Evolutionary conservation across 2,113 vertebrate species (phyloP), one percentile per base, ranked within the genome.

Genomic region (Lutjanus erythropterus): DNA sequence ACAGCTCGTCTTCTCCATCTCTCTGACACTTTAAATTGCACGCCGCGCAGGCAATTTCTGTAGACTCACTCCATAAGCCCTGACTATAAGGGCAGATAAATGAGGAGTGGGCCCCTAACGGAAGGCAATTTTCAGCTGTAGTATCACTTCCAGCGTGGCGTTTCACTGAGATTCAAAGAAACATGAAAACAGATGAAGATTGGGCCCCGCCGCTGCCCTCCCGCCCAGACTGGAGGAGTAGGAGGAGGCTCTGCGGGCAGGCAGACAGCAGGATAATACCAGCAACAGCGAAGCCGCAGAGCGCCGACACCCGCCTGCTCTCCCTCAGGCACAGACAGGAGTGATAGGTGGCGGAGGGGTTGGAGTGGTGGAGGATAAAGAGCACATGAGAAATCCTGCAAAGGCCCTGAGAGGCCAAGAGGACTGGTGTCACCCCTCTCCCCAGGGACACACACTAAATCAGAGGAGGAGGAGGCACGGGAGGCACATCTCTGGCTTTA

Each of bases 401-500:
- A 83, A 80, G 84, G 75, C 64, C 80, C 75, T 19, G 55, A 80
- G 65, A 76, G 71, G 66, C 85, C 81, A 52, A 76, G 64, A 65
- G 80, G 65, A 66, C 68, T 15, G 25, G 56, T 83, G 82, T 86
- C 84, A 75, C 69, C 68, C 47, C 70, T 67, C 46, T 69, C 86
- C 76, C 65, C 85, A 86, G 86, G 89, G 86, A 79, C 78, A 58
- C 56, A 9, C 83, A 79, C 71, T 93, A 91, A 91, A 92, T 94
- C 90, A 92, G 60, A 6, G 14, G 56, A 64, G 59, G 64, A 56
- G 85, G 82, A 93, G 75, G 74, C 55, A 72, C 16, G 68, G 21
- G 6, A 69, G 82, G 72, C 95, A 90, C 96, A 89, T 95, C 94
- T 94, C 90, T 79, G 92, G 75, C 92, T 95, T 89, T 93, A 94